Conservation (phyloP, 2,888 invertebrate species). For the Hypolimnas misippus region DNA sequence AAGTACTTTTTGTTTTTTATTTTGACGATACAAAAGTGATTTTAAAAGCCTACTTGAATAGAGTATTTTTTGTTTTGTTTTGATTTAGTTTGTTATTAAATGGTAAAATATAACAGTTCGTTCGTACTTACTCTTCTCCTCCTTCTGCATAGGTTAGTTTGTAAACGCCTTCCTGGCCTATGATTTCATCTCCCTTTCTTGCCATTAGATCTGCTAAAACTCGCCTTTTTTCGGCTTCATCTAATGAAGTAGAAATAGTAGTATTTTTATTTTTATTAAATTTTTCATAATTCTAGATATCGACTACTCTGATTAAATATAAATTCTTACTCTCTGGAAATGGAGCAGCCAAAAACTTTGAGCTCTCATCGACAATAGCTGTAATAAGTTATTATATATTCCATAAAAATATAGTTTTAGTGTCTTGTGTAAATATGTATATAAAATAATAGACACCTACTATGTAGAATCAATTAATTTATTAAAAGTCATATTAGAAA, state of each 20-base stretch:
- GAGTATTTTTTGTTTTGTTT: no score
- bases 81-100: not conserved
- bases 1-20: no score
- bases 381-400: slow-evolving; percentile 28
- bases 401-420: no score
- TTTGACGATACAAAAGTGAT: no score
- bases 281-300: not conserved
- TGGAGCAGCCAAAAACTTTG: slow-evolving; percentile 62
- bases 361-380: slow-evolving; percentile 62
- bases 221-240: slow-evolving; percentile 55
- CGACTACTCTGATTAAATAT: slow-evolving; percentile 2
- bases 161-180: slow-evolving; percentile 56
- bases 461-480: no score
- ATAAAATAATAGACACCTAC: no score
- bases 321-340: slow-evolving; percentile 61
- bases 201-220: slow-evolving; percentile 63
- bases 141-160: slow-evolving; percentile 61
- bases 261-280: not conserved
- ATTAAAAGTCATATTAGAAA: no score
- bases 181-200: slow-evolving; percentile 52
- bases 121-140: slow-evolving; percentile 58
- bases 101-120: not conserved
- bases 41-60: no score
- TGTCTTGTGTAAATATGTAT: no score
- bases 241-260: no score